These are phyloP conservation scores for Cheumatopsyche charites DNA, from an alignment of 1,140 invertebrate species.

Conservation along the genomic window DNA sequence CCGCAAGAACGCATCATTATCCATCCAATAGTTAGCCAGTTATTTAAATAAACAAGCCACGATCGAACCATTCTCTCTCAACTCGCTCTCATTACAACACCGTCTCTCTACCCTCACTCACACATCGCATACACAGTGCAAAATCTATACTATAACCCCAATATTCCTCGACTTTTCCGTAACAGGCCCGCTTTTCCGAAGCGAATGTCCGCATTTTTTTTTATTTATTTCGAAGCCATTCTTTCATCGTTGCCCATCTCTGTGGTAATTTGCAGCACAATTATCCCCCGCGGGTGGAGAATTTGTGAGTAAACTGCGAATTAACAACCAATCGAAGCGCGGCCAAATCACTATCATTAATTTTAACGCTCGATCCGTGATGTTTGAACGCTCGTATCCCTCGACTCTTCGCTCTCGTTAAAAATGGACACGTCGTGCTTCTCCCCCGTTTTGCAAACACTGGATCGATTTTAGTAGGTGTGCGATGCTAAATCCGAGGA, in stretches of 20 bases:
- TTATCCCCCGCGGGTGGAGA: constrained; percentile 57
- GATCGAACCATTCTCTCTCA: constrained; percentile 46
- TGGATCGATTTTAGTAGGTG: too few species aligned
- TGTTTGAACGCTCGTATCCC: constrained; percentile 45
- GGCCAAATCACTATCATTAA: constrained; percentile 62
- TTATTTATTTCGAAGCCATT: constrained; percentile 40
- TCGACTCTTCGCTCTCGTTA: neutral
- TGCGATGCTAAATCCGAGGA: too few species aligned
- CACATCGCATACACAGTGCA: too few species aligned
- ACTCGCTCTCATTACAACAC: too few species aligned
- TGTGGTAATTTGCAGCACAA: constrained; percentile 59
- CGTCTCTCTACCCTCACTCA: too few species aligned
- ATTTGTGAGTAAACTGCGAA: constrained; percentile 62
- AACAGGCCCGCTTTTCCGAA: too few species aligned
- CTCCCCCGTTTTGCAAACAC: neutral
- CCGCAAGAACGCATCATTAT: constrained; percentile 43
- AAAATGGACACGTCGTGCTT: neutral
- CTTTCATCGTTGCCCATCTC: constrained; percentile 3
- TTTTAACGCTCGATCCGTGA: constrained; percentile 48
- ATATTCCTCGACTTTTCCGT: too few species aligned
- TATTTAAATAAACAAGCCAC: constrained; percentile 60
- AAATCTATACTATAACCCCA: too few species aligned
- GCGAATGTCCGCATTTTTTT: constrained; percentile 53
- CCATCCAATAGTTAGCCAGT: constrained; percentile 48
- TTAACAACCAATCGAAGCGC: constrained; percentile 60